Evolutionary conservation across 2,888 invertebrate genomes (phyloP).

Genomic region (Cheilosia soror): DNA sequence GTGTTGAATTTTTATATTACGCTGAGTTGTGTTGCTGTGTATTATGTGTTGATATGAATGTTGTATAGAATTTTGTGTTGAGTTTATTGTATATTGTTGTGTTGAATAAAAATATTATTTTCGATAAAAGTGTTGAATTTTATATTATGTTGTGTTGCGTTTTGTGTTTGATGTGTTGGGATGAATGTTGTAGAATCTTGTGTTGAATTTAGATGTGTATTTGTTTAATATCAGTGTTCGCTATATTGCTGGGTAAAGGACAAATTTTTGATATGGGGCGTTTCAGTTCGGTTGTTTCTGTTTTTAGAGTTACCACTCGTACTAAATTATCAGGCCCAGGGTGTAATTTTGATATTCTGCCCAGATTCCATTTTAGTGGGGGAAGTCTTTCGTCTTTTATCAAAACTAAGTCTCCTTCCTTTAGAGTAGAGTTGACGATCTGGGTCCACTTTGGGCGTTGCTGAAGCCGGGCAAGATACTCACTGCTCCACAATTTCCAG

Average conservation of each 20-base stretch:
- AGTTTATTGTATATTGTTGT: neutral
- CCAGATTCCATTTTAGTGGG: neutral
- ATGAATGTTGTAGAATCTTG: neutral
- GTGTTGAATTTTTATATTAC: neutral
- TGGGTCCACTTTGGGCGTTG: neutral
- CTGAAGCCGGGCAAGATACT: neutral
- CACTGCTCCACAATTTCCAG: too few relatives aligned
- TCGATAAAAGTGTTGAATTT: too few relatives aligned
- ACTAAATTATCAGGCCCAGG: neutral
- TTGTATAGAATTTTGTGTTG: too few relatives aligned
- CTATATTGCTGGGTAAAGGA: neutral
- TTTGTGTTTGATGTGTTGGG: too few relatives aligned
- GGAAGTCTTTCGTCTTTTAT: neutral
- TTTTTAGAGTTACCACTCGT: constrained; percentile 11
- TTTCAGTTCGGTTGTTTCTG: neutral
- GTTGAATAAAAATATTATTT: neutral
- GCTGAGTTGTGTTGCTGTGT: neutral
- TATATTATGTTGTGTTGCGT: too few relatives aligned
- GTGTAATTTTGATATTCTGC: neutral
- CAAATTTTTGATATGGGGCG: neutral
- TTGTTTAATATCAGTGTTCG: neutral
- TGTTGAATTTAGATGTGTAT: neutral
- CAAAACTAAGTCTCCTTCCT: neutral
- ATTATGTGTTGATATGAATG: too few relatives aligned
- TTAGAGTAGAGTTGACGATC: neutral